Evolutionary conservation across 1,140 invertebrate species (phyloP), one percentile per base, ranked within the genome.

Genomic region (Drosophila bocqueti): DNA sequence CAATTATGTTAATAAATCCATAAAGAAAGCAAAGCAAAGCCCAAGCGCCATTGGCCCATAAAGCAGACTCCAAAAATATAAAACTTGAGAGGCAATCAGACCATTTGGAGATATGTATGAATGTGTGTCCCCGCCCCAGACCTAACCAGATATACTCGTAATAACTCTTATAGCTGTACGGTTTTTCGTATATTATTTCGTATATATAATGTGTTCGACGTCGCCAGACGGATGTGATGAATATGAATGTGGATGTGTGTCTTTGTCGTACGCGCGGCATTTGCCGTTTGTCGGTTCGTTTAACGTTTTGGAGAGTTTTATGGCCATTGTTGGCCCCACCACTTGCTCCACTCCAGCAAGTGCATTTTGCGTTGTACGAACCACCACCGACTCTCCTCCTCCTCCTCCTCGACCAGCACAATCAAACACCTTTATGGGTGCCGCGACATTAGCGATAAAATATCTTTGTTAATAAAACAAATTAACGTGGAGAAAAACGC

Each of bases 401-500:
- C 34, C 52, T 38, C 63, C 62, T 47, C 36, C 38, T 21, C 29
- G 9, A 29, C 49, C 29, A 50, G 16, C 69, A 42, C 71, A 50
- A 73, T 73, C 67, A 74, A 43, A 79, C 68, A 64, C 74, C 62
- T 89, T 89, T 76, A 81, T 89, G 78, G 67, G 46, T 83, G 81
- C 81, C 84, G 84, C 84, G 66, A 71, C 76, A 82, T 69, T 74
- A 76, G 76, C 69, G 81, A 90, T 90, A 84, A 89, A 89, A 89
- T 79, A 84, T 89, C 67, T 79, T 87, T 89, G 84, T 89, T 89
- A 83, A 83, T 87, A 79, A 87, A 87, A 83, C 84, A 87, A 89
- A 84, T 81, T 83, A 87, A 75, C 80, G 59, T 68, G 29, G 43
- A 50, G 67, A 73, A 49, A 29, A n/a, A 60, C 67, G 31, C 24